Evolutionary conservation across 53 echinoderm and acorn worm genomes (phyloP).

Genomic region (Holothuria leucospilota): DNA sequence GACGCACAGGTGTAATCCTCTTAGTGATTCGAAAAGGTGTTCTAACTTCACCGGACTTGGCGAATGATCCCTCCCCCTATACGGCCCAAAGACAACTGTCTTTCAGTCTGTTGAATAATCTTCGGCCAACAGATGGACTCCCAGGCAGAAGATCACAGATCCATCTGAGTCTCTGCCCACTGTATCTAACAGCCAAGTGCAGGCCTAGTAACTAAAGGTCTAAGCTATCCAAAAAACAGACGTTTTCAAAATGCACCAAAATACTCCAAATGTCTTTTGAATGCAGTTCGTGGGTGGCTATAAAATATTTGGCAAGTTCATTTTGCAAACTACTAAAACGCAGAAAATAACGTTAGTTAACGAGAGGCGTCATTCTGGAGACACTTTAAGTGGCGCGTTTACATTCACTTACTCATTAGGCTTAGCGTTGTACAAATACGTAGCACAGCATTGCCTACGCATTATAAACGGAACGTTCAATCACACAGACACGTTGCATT

Average conservation of each 20-base stretch:
- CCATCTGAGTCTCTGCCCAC: neutral
- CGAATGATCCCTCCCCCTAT: constrained; percentile 3
- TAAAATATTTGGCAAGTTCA: too few relatives aligned
- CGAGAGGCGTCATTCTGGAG: too few relatives aligned
- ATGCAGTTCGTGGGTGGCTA: neutral
- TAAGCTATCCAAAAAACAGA: neutral
- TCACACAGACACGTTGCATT: too few relatives aligned
- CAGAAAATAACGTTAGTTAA: too few relatives aligned
- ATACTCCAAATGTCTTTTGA: neutral
- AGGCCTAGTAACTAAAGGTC: neutral
- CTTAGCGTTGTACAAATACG: too few relatives aligned
- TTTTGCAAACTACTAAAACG: too few relatives aligned
- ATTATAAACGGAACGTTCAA: too few relatives aligned
- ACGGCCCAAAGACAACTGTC: neutral
- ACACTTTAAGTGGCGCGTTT: too few relatives aligned
- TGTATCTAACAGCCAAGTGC: constrained; percentile 18
- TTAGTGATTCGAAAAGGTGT: neutral
- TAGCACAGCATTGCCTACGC: too few relatives aligned
- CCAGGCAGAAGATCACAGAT: neutral
- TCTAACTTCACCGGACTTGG: neutral
- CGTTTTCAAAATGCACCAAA: neutral
- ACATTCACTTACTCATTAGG: too few relatives aligned
- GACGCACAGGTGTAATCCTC: neutral
- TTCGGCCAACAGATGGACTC: neutral
- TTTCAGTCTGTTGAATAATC: neutral